Evolutionary conservation across 2,888 invertebrate genomes (phyloP), one percentile per base, ranked within the genome.

Genomic region (Leptinotarsa peninsularis): DNA sequence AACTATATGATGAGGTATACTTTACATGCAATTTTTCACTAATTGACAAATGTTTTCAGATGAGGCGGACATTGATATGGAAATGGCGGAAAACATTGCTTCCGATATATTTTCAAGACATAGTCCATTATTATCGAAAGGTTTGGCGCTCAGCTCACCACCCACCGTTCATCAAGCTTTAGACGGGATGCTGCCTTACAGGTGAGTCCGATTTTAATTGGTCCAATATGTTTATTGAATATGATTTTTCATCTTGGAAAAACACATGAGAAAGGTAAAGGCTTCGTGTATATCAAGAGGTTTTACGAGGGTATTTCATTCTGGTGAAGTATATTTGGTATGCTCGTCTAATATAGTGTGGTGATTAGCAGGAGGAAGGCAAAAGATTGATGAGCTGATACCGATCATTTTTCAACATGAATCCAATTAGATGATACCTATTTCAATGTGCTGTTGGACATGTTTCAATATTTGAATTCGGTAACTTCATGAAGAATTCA

Each of bases 121-220:
- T 88, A 92, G 94, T 23, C 89, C 92, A 7, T 90, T 99, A 66
- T 91, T 98, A 17, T 94, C 96, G 14, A 95, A 96, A 85, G 98
- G 98, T 23, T 93, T 98, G 81, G 96, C 97, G 15, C 90, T 98
- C 17, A 94, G 95, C 56, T 94, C 95, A 76, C 93, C 95, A 0
- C 95, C 98, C 1, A 94, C 95, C 18, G 94, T 98, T 70, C 93
- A 94, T 84, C 96, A 98, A 90, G 96, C 97, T 60, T 90, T 98
- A 76, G 97, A 97, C 85, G 97, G 97, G 14, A 93, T 94, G 87
- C 90, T 96, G 82, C 95, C 95, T 50, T 94, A 94, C 89, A 94
- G 94, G 94, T 94, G 86, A 92, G 93, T 90, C 4, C 15, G 49
- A 15, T 49, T 73, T 68, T 74, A 49, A 74, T 66, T 69, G 50